Conservation (phyloP, 2,888 invertebrate genomes). For the Mamestra brassicae region DNA sequence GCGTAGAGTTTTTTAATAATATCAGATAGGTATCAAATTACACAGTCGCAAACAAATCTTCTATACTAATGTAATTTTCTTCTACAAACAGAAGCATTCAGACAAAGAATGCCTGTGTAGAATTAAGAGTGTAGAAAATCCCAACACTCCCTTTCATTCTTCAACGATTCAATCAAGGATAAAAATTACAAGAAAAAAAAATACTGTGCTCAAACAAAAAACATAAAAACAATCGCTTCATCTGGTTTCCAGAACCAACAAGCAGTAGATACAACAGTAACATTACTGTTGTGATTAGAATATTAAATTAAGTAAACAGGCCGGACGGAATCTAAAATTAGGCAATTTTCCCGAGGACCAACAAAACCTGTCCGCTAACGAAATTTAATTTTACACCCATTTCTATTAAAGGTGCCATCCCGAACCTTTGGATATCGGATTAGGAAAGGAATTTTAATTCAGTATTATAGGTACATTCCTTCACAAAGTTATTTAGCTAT, state of each 20-base stretch:
- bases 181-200: background rate
- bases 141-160: no score
- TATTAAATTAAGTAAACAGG: slow-evolving; percentile 74
- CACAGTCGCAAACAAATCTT: no score
- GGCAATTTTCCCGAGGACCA: slow-evolving; percentile 66
- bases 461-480: slow-evolving; percentile 12
- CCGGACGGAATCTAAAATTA: slow-evolving; percentile 70
- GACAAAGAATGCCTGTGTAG: no score
- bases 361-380: slow-evolving; percentile 51
- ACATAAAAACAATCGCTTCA: slow-evolving; percentile 41
- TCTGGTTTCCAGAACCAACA: slow-evolving; percentile 43
- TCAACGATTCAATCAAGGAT: background rate
- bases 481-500: slow-evolving; percentile 21
- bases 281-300: slow-evolving; percentile 72
- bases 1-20: no score
- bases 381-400: slow-evolving; percentile 69
- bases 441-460: slow-evolving; percentile 65
- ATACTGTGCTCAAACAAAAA: background rate
- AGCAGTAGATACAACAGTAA: slow-evolving; percentile 48
- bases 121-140: no score
- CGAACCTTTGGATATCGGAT: slow-evolving; percentile 64
- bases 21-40: no score
- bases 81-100: no score
- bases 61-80: no score
- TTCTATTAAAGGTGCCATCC: slow-evolving; percentile 70